Percentiles rank a stretch among this genome's conserved stretches.
Conservation (phyloP, 2,888 invertebrate species). For the Caenorhabditis macrosperma region DNA sequence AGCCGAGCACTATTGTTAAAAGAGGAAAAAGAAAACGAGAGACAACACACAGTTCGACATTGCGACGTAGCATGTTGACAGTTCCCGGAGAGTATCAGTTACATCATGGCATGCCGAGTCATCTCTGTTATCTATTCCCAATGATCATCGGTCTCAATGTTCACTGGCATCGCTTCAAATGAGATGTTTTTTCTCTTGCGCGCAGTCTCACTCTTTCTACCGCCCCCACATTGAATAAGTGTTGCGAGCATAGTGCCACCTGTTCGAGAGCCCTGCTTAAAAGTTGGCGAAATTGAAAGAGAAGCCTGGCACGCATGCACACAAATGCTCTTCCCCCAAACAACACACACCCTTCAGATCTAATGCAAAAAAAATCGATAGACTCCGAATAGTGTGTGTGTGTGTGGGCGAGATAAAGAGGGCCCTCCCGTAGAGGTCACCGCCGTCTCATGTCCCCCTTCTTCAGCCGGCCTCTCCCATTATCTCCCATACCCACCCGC, state of each 20-base stretch:
- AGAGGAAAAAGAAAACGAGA: not conserved
- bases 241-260: too few species aligned
- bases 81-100: constrained; percentile 8
- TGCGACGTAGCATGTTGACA: not conserved
- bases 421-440: not conserved
- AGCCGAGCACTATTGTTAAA: constrained; percentile 8
- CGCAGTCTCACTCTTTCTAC: too few species aligned
- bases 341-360: not conserved
- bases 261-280: not conserved
- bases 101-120: not conserved
- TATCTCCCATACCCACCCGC: constrained; percentile 12
- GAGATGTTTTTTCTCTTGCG: too few species aligned
- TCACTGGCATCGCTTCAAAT: not conserved
- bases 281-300: not conserved
- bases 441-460: not conserved
- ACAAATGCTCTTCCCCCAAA: not conserved
- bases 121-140: not conserved
- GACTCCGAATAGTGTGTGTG: not conserved
- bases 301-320: not conserved
- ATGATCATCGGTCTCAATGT: not conserved
- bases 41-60: not conserved
- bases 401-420: not conserved
- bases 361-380: not conserved
- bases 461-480: not conserved
- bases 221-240: not conserved